These are phyloP conservation scores for Pseudorasbora parva DNA, from an alignment of 2,113 vertebrate genomes.

Conservation along the genomic window DNA sequence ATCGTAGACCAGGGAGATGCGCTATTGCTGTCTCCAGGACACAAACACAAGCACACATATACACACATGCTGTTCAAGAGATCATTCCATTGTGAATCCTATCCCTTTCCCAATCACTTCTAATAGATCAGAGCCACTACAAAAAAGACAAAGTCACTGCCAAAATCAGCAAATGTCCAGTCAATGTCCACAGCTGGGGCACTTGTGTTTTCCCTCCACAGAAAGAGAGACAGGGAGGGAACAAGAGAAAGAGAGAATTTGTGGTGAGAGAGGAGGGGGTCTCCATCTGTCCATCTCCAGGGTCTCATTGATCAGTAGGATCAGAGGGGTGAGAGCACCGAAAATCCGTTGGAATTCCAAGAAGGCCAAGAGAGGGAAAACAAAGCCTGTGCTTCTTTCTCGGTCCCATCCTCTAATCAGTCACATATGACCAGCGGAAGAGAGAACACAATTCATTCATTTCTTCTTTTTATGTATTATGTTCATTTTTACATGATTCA, in stretches of 20 bases:
- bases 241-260: neutral
- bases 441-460: neutral
- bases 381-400: conserved; percentile 69
- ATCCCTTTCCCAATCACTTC: conserved; percentile 25
- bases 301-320: conserved; percentile 65
- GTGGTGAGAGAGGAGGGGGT: conserved; percentile 42
- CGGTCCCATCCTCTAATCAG: conserved; percentile 68
- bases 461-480: conserved; percentile 13
- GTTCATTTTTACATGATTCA: conserved; percentile 26
- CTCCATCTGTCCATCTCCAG: conserved; percentile 61
- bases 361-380: conserved; percentile 66
- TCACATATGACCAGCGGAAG: conserved; percentile 68
- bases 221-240: conserved; percentile 3
- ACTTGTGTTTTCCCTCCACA: conserved; percentile 60
- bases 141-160: neutral
- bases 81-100: neutral
- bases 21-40: neutral
- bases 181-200: conserved; percentile 65
- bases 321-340: conserved; percentile 58
- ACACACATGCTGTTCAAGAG: conserved; percentile 40
- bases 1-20: neutral
- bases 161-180: conserved; percentile 66
- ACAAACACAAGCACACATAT: conserved; percentile 30
- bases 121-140: neutral
- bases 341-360: conserved; percentile 69